Evolutionary conservation across 2,797 vertebrate species (phyloP).

Genomic region (Saxicola maurus): DNA sequence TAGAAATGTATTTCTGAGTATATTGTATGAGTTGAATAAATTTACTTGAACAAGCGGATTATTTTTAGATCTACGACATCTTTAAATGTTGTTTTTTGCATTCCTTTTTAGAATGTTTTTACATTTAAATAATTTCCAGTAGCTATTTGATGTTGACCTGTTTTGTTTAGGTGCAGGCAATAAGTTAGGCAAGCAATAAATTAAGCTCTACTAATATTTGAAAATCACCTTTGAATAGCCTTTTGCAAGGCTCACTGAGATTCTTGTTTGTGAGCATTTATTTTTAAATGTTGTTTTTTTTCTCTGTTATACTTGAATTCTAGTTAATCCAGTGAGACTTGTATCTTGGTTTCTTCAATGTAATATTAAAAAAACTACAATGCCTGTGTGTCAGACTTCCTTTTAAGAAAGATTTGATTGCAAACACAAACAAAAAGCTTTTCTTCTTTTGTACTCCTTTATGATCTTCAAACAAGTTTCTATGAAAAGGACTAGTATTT

Average conservation of each 20-base stretch:
- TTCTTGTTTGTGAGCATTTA: constrained; percentile 59
- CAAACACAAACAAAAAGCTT: constrained; percentile 64
- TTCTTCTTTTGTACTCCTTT: constrained; percentile 57
- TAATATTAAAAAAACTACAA: constrained; percentile 34
- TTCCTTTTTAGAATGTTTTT: constrained; percentile 18
- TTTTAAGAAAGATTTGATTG: constrained; percentile 55
- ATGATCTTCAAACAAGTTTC: constrained; percentile 65
- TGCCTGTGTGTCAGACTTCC: constrained; percentile 42
- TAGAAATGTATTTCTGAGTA: constrained; percentile 9
- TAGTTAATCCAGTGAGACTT: constrained; percentile 62
- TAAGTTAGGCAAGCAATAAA: constrained; percentile 63
- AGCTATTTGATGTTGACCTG: constrained; percentile 3
- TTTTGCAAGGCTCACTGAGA: constrained; percentile 60
- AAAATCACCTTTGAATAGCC: constrained; percentile 69
- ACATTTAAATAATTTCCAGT: constrained; percentile 49
- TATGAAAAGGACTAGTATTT: constrained; percentile 47
- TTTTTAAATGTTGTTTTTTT: constrained; percentile 53
- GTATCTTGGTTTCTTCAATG: constrained; percentile 51
- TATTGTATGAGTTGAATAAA: constrained; percentile 25
- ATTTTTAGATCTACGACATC: constrained; percentile 21
- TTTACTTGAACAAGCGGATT: constrained; percentile 34
- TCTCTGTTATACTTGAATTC: constrained; percentile 49
- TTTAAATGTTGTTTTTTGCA: background rate
- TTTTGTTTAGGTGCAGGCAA: constrained; percentile 50
- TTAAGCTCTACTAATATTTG: constrained; percentile 67